Evolutionary conservation across 2,113 vertebrate species (phyloP).

Genomic region (Pantherophis guttatus): DNA sequence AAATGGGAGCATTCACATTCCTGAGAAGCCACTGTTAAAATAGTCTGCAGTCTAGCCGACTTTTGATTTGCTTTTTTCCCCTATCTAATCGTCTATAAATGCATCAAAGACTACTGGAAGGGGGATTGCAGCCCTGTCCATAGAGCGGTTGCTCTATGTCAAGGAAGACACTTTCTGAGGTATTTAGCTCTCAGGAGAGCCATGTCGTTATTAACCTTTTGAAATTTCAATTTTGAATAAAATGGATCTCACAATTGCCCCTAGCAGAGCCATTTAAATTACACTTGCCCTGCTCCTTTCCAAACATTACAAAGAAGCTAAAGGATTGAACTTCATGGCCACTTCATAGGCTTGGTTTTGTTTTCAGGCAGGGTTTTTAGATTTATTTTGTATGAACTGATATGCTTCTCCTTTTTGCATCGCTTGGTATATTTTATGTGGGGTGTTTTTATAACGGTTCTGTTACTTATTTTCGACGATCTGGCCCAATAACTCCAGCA

Average conservation of each 20-base stretch:
- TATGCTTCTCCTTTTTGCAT: not conserved
- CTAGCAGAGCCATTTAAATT: too few species aligned
- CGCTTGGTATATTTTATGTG: not conserved
- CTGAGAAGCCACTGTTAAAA: conserved; percentile 25
- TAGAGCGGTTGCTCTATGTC: not conserved
- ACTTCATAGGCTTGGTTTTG: not conserved
- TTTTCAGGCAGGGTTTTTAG: not conserved
- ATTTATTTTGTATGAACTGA: not conserved
- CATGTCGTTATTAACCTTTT: not conserved
- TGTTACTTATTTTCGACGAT: not conserved
- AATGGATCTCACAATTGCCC: not conserved
- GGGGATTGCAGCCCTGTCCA: not conserved
- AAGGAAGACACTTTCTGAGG: not conserved
- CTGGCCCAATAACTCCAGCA: too few species aligned
- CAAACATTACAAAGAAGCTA: not conserved
- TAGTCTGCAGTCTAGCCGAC: not conserved
- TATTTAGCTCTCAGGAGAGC: not conserved
- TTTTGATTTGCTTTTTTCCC: not conserved
- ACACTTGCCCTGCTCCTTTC: not conserved
- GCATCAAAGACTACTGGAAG: not conserved
- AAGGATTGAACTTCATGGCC: not conserved
- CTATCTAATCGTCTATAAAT: not conserved
- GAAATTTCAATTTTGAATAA: not conserved
- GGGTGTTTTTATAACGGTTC: not conserved
- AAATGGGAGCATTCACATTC: not conserved